phyloP scores from a whole-genome alignment of 2,797 vertebrate species.

The Eospalax fontanierii region DNA sequence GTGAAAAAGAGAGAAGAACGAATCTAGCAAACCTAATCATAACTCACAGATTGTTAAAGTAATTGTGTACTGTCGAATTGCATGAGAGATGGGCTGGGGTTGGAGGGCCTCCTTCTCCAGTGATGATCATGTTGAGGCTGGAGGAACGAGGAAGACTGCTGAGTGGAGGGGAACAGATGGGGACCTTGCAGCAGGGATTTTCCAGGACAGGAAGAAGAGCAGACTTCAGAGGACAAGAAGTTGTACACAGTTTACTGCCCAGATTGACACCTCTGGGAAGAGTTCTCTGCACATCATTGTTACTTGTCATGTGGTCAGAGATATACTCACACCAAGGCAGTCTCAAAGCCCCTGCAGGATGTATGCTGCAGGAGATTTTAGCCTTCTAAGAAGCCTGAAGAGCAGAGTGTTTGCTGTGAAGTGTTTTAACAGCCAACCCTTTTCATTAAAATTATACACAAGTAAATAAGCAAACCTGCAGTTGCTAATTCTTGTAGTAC shows the following conservation, averaged over 20 bases:
- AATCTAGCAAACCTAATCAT: not conserved
- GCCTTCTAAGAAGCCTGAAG: not conserved
- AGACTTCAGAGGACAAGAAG: not conserved
- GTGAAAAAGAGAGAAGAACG: not conserved
- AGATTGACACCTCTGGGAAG: too few species aligned
- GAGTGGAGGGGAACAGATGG: not conserved
- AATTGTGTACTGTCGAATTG: not conserved
- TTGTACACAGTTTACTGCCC: not conserved
- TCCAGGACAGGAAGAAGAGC: not conserved
- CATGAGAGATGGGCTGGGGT: not conserved
- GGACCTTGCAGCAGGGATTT: not conserved
- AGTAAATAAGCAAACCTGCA: not conserved
- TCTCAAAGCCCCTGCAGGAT: not conserved
- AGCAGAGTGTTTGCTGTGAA: not conserved
- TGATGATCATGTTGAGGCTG: not conserved
- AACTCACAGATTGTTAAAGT: not conserved
- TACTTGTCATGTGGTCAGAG: not conserved
- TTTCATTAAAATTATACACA: not conserved
- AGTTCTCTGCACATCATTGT: not conserved
- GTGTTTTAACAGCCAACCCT: not conserved
- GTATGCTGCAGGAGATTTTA: not conserved
- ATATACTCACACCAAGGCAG: not conserved
- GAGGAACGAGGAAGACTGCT: not conserved
- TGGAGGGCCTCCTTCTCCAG: not conserved
- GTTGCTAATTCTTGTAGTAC: slow-evolving; percentile 18